Base-by-base conservation (phyloP, 1,140 invertebrate genomes). In the Wiebesia pumilae region DNA sequence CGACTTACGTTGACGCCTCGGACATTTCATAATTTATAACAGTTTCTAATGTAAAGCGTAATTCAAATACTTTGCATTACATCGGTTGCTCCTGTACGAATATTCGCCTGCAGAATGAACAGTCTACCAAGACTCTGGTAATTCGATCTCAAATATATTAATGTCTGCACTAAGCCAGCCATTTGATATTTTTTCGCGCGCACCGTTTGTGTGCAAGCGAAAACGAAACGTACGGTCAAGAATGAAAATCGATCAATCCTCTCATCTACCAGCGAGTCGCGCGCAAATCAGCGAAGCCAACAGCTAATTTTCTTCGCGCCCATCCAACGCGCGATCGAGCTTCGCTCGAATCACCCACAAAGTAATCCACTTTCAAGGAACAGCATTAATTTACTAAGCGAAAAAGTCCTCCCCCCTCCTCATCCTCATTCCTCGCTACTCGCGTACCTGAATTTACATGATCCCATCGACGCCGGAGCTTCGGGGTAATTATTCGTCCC, bases 401-500 rank as follows among this genome's bases (percentile, higher is more conserved):
- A 30, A 82, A 83, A 73, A 83, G 54, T 33, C 0, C 30, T 38
- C 62, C n/a, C 27, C 54, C 35, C 21, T 16, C 54, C 30, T 6
- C 43, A n/a, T n/a, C 16, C 21, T 62, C 16, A 9, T 24, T 40
- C 33, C 47, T 79, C 19, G 47, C 30, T 51, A 21, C 24, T 47
- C 43, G 3, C 4, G 3, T 4, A 7, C 65, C 35, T 62, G 24
- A 73, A 78, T 67, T 67, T 65, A 85, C 84, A 81, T 40, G 78
- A 80, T 71, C 84, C 35, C 84, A 80, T 85, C 65, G 78, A 19
- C 19, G n/a, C 69, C 78, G 82, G 21, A 43, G 27, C 78, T 86
- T 43, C 78, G 47, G 40, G 78, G 78, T 81, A 81, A 85, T 85
- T 85, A 85, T 85, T 67, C 67, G 65, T 67, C 19, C 33, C 30